These are phyloP conservation scores for Patiria pectinifera DNA, from an alignment of 53 echinoderm and acorn worm species.

Conservation along the genomic window DNA sequence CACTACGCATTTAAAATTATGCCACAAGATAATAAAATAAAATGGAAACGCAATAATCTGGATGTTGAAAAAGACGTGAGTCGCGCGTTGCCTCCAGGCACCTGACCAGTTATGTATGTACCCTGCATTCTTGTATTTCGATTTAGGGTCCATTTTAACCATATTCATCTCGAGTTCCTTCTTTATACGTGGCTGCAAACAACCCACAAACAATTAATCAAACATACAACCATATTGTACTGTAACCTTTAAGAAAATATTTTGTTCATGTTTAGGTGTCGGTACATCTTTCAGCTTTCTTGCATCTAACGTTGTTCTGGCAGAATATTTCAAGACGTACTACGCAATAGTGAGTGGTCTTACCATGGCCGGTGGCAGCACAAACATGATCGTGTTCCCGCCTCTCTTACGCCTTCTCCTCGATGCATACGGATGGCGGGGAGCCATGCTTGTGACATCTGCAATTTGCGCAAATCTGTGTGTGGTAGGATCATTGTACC, in stretches of 20 bases:
- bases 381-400: background rate
- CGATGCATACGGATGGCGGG: slow-evolving; percentile 60
- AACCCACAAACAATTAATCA: background rate
- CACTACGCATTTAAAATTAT: background rate
- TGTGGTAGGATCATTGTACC: slow-evolving; percentile 41
- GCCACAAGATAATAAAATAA: background rate
- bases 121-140: no score
- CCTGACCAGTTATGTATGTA: no score
- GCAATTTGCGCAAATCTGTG: slow-evolving; percentile 59
- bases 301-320: background rate
- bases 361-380: background rate
- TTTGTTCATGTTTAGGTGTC: background rate
- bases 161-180: no score
- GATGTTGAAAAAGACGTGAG: no score
- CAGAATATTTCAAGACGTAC: slow-evolving; percentile 31
- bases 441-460: slow-evolving; percentile 57
- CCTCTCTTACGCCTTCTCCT: slow-evolving; percentile 46
- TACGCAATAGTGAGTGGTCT: slow-evolving; percentile 10
- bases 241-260: no score
- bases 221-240: no score
- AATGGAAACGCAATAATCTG: no score
- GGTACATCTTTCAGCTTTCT: background rate
- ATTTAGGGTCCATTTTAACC: no score
- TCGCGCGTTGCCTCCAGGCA: no score
- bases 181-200: no score